These are phyloP conservation scores for Bedellia somnulentella DNA, from an alignment of 2,888 invertebrate genomes.

Conservation along the genomic window DNA sequence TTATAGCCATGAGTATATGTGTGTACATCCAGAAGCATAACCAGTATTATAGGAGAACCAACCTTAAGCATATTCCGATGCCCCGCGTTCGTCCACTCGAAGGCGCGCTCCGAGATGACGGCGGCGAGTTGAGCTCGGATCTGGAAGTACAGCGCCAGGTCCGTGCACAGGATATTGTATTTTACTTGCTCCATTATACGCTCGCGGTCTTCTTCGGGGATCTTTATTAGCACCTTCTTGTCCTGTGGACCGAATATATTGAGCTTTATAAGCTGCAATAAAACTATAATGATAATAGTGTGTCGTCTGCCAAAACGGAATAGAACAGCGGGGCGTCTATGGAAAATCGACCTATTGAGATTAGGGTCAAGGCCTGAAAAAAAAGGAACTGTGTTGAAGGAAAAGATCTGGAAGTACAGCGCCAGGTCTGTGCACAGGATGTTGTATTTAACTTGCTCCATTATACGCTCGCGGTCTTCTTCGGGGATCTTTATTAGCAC, in stretches of 20 bases:
- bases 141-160: slow-evolving; percentile 59
- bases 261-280: no score
- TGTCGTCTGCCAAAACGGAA: no score
- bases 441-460: slow-evolving; percentile 54
- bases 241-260: slow-evolving; percentile 29
- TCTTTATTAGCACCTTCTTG: slow-evolving; percentile 44
- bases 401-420: slow-evolving; percentile 58
- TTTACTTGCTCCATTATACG: slow-evolving; percentile 52
- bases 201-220: slow-evolving; percentile 30
- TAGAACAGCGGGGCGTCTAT: no score
- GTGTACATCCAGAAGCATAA: no score
- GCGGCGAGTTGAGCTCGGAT: slow-evolving; percentile 53
- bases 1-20: no score
- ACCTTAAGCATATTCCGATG: slow-evolving; percentile 58
- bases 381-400: no score
- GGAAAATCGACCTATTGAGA: no score
- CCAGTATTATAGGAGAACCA: background rate
- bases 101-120: slow-evolving; percentile 39
- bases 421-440: slow-evolving; percentile 65
- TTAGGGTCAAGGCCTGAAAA: no score
- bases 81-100: slow-evolving; percentile 45
- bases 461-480: slow-evolving; percentile 33
- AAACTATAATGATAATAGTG: no score
- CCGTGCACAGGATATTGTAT: slow-evolving; percentile 62
- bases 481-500: no score